phyloP scores from a whole-genome alignment of 2,113 vertebrate genomes.

The Eublepharis macularius region DNA sequence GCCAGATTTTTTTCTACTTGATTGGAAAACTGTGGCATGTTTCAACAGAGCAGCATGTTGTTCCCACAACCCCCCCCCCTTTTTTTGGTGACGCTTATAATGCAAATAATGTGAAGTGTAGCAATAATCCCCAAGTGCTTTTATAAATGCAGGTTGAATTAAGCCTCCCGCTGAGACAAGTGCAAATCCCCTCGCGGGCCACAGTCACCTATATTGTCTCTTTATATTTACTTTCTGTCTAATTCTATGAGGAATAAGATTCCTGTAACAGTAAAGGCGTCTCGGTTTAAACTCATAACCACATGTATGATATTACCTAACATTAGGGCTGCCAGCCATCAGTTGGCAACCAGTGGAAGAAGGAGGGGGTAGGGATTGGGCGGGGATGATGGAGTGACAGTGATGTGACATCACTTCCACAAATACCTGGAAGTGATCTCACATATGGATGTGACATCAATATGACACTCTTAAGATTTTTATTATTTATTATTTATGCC shows the following conservation, averaged over 20 bases:
- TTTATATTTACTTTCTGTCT: background rate
- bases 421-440: no score
- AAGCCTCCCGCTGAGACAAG: slow-evolving; percentile 10
- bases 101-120: background rate
- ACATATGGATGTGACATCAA: no score
- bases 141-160: slow-evolving; percentile 18
- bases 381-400: no score
- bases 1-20: background rate
- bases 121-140: background rate
- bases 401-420: no score
- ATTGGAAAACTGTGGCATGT: slow-evolving; percentile 10
- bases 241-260: background rate
- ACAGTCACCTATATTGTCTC: slow-evolving; percentile 9
- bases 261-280: slow-evolving; percentile 22
- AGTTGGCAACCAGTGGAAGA: background rate
- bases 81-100: background rate
- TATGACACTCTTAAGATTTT: no score
- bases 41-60: slow-evolving; percentile 15
- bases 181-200: background rate
- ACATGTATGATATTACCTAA: background rate
- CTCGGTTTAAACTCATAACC: slow-evolving; percentile 22
- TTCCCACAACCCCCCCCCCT: background rate
- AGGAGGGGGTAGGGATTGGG: background rate
- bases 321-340: no score
- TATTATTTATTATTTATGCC: no score